A percentile compares a stretch with the other conserved stretches of the same genome.
phyloP scores from a whole-genome alignment of 37 sponge, comb jelly and placozoan genomes.

The Oopsacas minuta region DNA sequence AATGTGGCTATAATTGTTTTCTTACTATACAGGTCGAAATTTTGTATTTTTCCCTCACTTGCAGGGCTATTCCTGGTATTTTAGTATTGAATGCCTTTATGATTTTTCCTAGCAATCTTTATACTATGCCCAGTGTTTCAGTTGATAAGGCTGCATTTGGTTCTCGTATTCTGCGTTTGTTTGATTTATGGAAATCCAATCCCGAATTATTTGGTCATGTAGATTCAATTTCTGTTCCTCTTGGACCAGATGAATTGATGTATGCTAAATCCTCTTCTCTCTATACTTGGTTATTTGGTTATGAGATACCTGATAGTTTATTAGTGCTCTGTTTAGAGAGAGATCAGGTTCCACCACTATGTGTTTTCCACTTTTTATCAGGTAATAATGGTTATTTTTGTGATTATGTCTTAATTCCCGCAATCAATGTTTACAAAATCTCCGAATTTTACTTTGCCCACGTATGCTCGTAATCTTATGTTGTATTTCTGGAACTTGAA shows the following conservation, averaged over 20 bases:
- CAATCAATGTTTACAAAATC: too few species aligned
- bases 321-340: slow-evolving; percentile 57
- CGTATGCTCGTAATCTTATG: too few species aligned
- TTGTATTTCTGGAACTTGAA: too few species aligned
- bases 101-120: too few species aligned
- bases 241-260: background rate
- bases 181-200: background rate
- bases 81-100: too few species aligned
- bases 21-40: too few species aligned
- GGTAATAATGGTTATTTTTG: background rate
- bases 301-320: slow-evolving; percentile 84
- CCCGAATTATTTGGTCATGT: background rate
- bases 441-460: too few species aligned
- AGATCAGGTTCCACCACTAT: slow-evolving; percentile 39
- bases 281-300: slow-evolving; percentile 90
- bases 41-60: too few species aligned
- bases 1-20: too few species aligned
- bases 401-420: background rate
- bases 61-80: too few species aligned
- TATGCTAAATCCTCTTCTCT: background rate
- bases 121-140: background rate
- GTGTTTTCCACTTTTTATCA: background rate
- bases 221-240: background rate
- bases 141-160: background rate
- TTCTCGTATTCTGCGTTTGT: background rate